These are phyloP conservation scores for Zygaena filipendulae DNA, from an alignment of 2,888 invertebrate species.

Conservation along the genomic window DNA sequence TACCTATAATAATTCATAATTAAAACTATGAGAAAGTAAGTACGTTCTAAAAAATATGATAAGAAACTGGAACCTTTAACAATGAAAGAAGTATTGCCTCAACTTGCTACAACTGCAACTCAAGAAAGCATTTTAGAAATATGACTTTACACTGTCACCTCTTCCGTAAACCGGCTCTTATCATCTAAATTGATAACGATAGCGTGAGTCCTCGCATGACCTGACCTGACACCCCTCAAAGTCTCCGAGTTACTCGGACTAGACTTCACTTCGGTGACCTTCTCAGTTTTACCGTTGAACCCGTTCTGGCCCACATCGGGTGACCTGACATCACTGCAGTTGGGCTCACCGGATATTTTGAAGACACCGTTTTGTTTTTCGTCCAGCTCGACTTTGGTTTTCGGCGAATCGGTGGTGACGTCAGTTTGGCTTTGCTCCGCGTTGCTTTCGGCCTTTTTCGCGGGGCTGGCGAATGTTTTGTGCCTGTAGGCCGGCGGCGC, in stretches of 20 bases:
- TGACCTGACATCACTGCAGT: constrained; percentile 51
- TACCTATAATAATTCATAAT: no score
- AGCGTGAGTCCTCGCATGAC: constrained; percentile 79
- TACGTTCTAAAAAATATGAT: no score
- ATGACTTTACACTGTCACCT: constrained; percentile 75
- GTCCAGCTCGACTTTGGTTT: constrained; percentile 34
- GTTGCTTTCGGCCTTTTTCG: constrained; percentile 47
- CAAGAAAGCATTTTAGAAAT: constrained; percentile 2
- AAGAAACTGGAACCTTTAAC: no score
- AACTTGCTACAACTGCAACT: constrained; percentile 1
- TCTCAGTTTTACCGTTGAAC: constrained; percentile 42
- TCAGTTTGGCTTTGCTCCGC: constrained; percentile 54
- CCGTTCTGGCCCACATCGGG: constrained; percentile 47
- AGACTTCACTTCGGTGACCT: constrained; percentile 37
- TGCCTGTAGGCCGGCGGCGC: constrained; percentile 54
- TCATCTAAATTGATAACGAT: constrained; percentile 84
- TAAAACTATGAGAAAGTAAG: no score
- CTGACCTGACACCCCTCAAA: constrained; percentile 60
- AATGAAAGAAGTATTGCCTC: no score
- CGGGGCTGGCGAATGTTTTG: constrained; percentile 61
- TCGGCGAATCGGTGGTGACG: constrained; percentile 51
- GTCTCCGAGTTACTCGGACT: constrained; percentile 48
- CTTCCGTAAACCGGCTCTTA: constrained; percentile 83
- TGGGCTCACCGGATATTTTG: constrained; percentile 56
- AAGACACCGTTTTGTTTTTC: constrained; percentile 53